Percentiles rank a stretch among this genome's conserved stretches.
Conservation (phyloP, 2,888 invertebrate genomes). For the Drosophila meridionalis region DNA sequence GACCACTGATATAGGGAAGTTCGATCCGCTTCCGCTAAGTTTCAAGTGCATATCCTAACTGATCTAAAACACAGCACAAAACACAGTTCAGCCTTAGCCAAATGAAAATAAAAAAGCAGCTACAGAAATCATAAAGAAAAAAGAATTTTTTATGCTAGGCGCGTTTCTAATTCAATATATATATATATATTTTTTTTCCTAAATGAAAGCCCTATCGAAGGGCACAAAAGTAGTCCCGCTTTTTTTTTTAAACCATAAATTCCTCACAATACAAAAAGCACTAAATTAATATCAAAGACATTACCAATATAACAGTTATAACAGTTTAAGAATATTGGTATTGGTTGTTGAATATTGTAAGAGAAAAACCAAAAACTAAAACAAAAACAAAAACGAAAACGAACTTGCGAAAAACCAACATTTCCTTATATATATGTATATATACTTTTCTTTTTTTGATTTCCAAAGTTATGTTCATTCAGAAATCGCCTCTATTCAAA, state of each 20-base stretch:
- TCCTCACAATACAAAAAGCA: conserved; percentile 86
- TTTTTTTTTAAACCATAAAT: conserved; percentile 77
- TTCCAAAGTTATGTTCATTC: conserved; percentile 48
- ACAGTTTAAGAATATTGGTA: conserved; percentile 65
- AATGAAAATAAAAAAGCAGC: conserved; percentile 29
- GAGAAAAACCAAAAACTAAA: conserved; percentile 28
- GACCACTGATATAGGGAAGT: conserved; percentile 14
- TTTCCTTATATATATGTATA: conserved; percentile 56
- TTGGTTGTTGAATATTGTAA: conserved; percentile 79
- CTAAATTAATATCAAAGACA: conserved; percentile 82
- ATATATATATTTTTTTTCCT: background rate
- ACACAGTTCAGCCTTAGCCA: conserved; percentile 37
- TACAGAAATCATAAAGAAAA: conserved; percentile 20
- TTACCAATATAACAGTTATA: conserved; percentile 67
- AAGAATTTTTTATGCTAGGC: conserved; percentile 55
- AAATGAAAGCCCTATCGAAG: background rate
- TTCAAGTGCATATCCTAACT: conserved; percentile 60
- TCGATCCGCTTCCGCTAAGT: conserved; percentile 36
- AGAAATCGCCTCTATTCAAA: conserved; percentile 32
- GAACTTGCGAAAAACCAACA: conserved; percentile 62
- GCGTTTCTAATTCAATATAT: conserved; percentile 35
- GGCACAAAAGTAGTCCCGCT: background rate
- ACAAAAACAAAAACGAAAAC: conserved; percentile 17
- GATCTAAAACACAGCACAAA: conserved; percentile 33
- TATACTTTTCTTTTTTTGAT: conserved; percentile 11